Percentiles rank a stretch among this genome's conserved stretches.
Conservation (phyloP, 1,140 invertebrate species). For the Amyelois transitella region DNA sequence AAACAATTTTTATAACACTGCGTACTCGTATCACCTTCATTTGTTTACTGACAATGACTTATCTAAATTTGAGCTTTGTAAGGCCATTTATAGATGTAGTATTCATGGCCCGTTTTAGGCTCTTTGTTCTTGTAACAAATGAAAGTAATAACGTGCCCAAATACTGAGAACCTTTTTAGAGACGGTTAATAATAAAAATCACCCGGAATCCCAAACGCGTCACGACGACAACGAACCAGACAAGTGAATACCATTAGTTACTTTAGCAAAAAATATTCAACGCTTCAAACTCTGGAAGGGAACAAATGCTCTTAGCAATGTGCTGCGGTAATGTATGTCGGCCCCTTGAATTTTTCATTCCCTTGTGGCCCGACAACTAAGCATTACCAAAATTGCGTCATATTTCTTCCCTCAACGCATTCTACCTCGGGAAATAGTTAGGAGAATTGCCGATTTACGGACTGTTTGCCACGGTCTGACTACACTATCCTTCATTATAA, state of each 20-base stretch:
- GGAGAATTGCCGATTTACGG: slow-evolving; percentile 49
- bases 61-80: too few species aligned
- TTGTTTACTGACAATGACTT: too few species aligned
- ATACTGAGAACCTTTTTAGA: neutral
- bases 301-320: slow-evolving; percentile 66
- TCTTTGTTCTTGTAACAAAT: too few species aligned
- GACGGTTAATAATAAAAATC: neutral
- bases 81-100: too few species aligned
- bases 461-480: slow-evolving; percentile 3
- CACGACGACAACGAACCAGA: neutral
- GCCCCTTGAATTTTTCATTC: slow-evolving; percentile 73
- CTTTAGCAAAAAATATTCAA: slow-evolving; percentile 44
- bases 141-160: neutral
- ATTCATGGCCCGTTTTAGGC: too few species aligned
- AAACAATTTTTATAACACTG: too few species aligned
- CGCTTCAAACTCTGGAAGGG: slow-evolving; percentile 35
- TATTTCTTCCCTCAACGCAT: slow-evolving; percentile 69
- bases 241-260: slow-evolving; percentile 34
- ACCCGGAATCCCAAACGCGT: neutral
- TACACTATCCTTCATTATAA: neutral
- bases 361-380: slow-evolving; percentile 69
- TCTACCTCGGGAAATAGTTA: slow-evolving; percentile 58
- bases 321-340: slow-evolving; percentile 59
- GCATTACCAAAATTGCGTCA: slow-evolving; percentile 73
- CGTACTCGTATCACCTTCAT: too few species aligned